Evolutionary conservation across 2,888 invertebrate species (phyloP), one percentile per base, ranked within the genome.

Genomic region (Apamea epomidion): DNA sequence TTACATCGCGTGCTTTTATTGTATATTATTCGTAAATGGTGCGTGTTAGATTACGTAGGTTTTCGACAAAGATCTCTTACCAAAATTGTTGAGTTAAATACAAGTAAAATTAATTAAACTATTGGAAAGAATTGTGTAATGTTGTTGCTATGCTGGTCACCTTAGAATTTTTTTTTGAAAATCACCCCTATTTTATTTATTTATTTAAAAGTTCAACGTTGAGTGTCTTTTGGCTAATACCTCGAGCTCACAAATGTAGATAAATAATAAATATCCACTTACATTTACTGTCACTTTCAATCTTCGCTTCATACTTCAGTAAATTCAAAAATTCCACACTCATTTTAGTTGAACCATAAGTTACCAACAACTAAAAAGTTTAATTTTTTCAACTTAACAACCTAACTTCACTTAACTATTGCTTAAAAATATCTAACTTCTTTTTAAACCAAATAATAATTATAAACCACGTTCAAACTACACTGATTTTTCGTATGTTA

Each of bases 271-370:
- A 42, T 18, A 29, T 60, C 10, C 37, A 90, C 95, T 95, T 92
- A 96, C 96, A 91, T 93, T 93, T 93, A 62, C 81, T 90, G 65
- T 90, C 88, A 73, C 88, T 85, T 78, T 89, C 89, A 91, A 90
- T 82, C 90, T 92, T 93, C 62, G 91, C 90, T 91, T 95, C 95
- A 93, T 94, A 88, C 89, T 94, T 95, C 78, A 94, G 84, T 83
- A 94, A 87, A 84, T 93, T 93, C 68, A 95, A 90, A 60, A 95
- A 90, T 89, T 94, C 93, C 82, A 94, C 95, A 95, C 94, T 95
- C 96, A 96, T 96, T 94, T 94, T 96, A 92, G 78, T 90, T 83
- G 84, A 81, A 82, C 82, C 82, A 84, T 88, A 88, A 87, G 73
- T 88, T 88, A 86, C 65, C 78, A 88, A 85, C 48, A 79, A 88